Base-by-base conservation (phyloP, 1,140 invertebrate species). In the Halictus rubicundus region DNA sequence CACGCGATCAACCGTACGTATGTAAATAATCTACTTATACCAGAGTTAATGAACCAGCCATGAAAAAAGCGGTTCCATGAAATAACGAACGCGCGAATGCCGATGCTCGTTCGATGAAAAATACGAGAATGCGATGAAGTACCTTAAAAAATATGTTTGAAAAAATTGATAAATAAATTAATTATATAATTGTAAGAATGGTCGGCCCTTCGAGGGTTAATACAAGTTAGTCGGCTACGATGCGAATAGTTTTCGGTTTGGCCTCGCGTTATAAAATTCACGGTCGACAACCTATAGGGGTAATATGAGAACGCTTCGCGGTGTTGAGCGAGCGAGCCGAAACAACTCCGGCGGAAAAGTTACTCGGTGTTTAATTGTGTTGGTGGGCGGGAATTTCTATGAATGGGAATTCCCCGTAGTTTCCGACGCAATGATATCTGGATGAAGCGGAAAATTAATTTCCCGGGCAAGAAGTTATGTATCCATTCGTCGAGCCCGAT, bases 381-480 rank as follows among this genome's bases (percentile, higher is more conserved):
- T 65, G 52, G n/a, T 46, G 14, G 8, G 1, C 16, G 27, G 49
- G 2, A 75, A 75, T 54, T 75, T 39, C 32, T 19, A 21, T 2
- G n/a, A 66, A 57, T 57, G 14, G 27, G 27, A 66, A 66, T 75
- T 54, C 19, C 16, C 21, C 21, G 27, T 2, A 1, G 25, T 2
- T 42, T 37, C 27, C 6, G 27, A 7, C 19, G 12, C 16, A 1
- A 9, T 12, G 46, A 32, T 23, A 23, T 16, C 23, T 21, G 65
- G 23, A 8, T 27, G n/a, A 46, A 21, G 3, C 10, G 16, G 59
- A 10, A 63, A 78, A 76, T 76, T 68, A 23, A 76, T 76, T 49
- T 76, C 10, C 25, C 37, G 52, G 2, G 23, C 14, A 37, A 52
- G 21, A 63, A 52, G 14, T 23, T 32, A 37, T 16, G 63, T 10